Percentiles rank a stretch among this genome's conserved stretches.
phyloP scores from a whole-genome alignment of 2,797 vertebrate species.

The Karalla daura region DNA sequence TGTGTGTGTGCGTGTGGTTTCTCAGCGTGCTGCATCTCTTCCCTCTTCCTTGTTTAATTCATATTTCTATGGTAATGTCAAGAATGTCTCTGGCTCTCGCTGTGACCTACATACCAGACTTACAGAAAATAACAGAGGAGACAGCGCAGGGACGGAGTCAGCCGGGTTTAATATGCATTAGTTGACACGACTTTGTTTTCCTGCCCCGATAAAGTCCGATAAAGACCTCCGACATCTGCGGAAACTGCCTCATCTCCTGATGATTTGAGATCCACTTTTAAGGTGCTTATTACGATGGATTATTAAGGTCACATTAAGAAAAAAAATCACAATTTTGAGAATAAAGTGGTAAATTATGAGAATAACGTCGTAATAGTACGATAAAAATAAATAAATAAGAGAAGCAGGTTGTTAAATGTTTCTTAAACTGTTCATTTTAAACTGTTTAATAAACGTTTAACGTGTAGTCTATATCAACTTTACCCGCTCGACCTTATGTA shows the following conservation, averaged over 20 bases:
- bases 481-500: no score
- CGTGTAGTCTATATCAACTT: no score
- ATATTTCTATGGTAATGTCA: constrained; percentile 28
- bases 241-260: constrained; percentile 12
- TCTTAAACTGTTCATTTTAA: not conserved
- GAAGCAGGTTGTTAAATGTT: not conserved
- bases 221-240: not conserved
- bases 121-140: not conserved
- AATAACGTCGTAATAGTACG: no score
- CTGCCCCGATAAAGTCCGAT: not conserved
- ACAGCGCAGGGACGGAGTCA: not conserved
- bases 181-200: constrained; percentile 16
- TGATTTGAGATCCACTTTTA: not conserved
- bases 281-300: no score
- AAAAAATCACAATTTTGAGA: no score
- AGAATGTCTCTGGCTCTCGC: not conserved
- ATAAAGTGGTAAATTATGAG: no score
- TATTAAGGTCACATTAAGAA: no score
- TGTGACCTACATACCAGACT: constrained; percentile 34
- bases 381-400: no score
- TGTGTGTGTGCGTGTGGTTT: not conserved
- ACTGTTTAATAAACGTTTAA: no score
- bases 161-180: constrained; percentile 6
- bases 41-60: constrained; percentile 4
- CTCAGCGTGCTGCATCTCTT: not conserved